phyloP scores from a whole-genome alignment of 2,888 invertebrate genomes.

The Prosapia bicincta region DNA sequence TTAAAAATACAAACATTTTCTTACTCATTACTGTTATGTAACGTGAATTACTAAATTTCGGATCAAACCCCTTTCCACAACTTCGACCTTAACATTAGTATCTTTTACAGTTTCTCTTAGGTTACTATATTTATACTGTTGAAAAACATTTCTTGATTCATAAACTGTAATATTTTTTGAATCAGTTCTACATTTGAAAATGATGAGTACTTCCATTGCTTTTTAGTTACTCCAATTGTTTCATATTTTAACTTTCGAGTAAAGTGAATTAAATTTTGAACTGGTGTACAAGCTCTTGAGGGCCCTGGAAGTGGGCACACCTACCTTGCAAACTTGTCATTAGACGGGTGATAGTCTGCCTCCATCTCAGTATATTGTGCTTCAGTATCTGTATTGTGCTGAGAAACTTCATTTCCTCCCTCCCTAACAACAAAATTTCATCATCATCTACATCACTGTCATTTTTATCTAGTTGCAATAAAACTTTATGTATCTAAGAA shows the following conservation, averaged over 20 bases:
- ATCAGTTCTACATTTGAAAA: too few relatives aligned
- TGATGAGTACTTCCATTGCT: too few relatives aligned
- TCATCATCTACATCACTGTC: too few relatives aligned
- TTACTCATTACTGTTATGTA: not conserved
- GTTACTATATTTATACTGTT: too few relatives aligned
- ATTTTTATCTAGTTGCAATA: too few relatives aligned
- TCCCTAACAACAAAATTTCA: too few relatives aligned
- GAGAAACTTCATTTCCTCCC: too few relatives aligned
- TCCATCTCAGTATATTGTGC: not conserved
- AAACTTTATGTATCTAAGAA: too few relatives aligned
- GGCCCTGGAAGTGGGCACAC: not conserved
- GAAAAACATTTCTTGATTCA: not conserved
- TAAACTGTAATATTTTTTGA: not conserved
- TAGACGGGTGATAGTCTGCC: not conserved
- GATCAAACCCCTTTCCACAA: not conserved
- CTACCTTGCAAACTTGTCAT: not conserved
- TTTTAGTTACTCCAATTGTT: not conserved
- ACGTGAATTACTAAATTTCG: not conserved
- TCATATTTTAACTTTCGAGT: slow-evolving; percentile 7
- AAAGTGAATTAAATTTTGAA: slow-evolving; percentile 10
- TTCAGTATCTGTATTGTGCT: not conserved
- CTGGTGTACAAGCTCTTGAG: too few relatives aligned
- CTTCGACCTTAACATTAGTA: too few relatives aligned
- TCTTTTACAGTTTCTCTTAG: too few relatives aligned
- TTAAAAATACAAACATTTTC: not conserved